phyloP scores from a whole-genome alignment of 2,113 vertebrate species.

The Coryphaenoides rupestris region DNA sequence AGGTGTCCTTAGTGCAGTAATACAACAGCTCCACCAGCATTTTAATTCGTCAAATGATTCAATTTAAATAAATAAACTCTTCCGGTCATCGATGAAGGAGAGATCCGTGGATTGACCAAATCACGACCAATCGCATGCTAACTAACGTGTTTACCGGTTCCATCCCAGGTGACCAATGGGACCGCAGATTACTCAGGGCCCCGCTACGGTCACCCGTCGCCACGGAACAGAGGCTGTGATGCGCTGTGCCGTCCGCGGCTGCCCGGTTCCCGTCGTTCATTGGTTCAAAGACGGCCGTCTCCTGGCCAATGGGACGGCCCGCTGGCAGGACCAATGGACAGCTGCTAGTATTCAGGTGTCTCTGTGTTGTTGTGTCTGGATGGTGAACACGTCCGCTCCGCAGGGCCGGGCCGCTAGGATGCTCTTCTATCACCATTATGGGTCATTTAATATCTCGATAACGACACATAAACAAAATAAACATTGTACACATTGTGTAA shows the following conservation, averaged over 20 bases:
- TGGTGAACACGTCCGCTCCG: no score
- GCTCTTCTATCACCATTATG: constrained; percentile 12
- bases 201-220: constrained; percentile 68
- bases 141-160: background rate
- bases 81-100: no score
- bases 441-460: background rate
- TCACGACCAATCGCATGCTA: no score
- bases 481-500: no score
- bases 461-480: no score
- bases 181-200: constrained; percentile 63
- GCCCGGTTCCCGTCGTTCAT: constrained; percentile 68
- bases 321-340: constrained; percentile 67
- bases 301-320: constrained; percentile 53
- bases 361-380: background rate
- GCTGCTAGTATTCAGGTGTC: constrained; percentile 73
- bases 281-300: constrained; percentile 75
- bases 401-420: no score
- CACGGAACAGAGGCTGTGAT: constrained; percentile 58
- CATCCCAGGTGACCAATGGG: constrained; percentile 40
- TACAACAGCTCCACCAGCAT: no score
- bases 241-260: constrained; percentile 63
- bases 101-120: no score
- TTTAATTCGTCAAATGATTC: no score
- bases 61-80: no score
- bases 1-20: no score